Base-by-base conservation (phyloP, 1,140 invertebrate species). In the Cataglyphis hispanica region DNA sequence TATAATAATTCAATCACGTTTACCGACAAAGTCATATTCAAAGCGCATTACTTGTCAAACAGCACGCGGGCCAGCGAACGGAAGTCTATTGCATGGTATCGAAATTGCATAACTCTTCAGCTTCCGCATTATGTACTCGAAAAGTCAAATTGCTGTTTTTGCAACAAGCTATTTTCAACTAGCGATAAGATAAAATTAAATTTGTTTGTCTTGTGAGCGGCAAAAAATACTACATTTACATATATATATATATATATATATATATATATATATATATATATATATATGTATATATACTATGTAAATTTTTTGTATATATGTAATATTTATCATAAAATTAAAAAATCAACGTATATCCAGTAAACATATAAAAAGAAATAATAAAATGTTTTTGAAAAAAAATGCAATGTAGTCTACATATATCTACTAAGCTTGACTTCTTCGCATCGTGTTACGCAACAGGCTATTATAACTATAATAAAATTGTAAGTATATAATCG, bases 21-120 rank as follows among this genome's bases (percentile, higher is more conserved):
- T 2, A 11, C 22, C 66, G 61, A 27, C 75, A 72, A 88, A 72
- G 53, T 66, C 70, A 66, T 58, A 72, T 63, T 37, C 61, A 64
- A 89, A 86, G 84, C 66, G 84, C 84, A 88, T 64, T 80, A 60
- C 70, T 83, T 78, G 63, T 70, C 70, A 88, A 89, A 89, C 87
- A 77, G 76, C 70, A 89, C 84, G 75, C 76, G 76, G 84, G 72
- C 40, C 60, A 89, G 84, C 84, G 88, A 89, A 89, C 88, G 88
- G 88, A 89, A 89, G 87, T 88, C 87, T 46, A 69, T 43, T 86
- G 76, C 67, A 46, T 83, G 16, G 43, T 60, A 72, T 83, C 25
- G 53, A 72, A 60, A 83, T 83, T 74, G 37, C 67, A 40, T 72
- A 72, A 83, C 25, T 83, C 40, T 74, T 72, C 8, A 83, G 67